Base-by-base conservation (phyloP, 2,113 vertebrate species). In the Stegastes partitus region DNA sequence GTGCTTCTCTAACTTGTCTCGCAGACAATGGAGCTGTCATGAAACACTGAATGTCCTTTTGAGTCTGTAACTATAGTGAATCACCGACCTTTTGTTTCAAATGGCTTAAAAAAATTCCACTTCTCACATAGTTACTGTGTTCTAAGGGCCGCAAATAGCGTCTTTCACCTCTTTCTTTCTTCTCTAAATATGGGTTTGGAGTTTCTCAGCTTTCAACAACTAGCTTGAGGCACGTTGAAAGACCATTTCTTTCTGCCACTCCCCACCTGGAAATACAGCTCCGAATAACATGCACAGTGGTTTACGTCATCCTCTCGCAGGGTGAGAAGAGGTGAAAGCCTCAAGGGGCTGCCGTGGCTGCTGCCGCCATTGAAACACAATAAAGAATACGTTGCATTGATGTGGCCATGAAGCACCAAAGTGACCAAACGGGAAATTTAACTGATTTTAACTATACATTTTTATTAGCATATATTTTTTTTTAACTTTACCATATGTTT, bases 131-230 rank as follows among this genome's bases (percentile, higher is more conserved):
- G 57, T 69, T 62, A 26, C 44, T 57, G 58, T 71, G 50, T 39
- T 78, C 23, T 62, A 58, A 83, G 57, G 11, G 26, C 34, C 55
- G 56, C 63, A 81, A 77, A 85, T n/a, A 67, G 26, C 14, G 5
- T 77, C 66, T 68, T 83, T 70, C 68, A 58, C 67, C 25, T 71
- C 56, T 57, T 47, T 87, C 57, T 82, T 76, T 65, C 75, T 74
- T 79, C 70, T 74, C 64, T 89, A 82, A 85, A 76, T 86, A 83
- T 81, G 57, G 87, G 77, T 83, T 89, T 82, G 57, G 63, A 81
- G 53, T 87, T 79, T 74, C 82, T 83, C 65, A 47, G 67, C 77
- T 86, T 85, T 87, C 83, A 87, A 70, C 87, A 58, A 64, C 56
- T 59, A 39, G 74, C 86, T 82, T 6, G 51, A 82, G 88, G 84